Base-by-base conservation (phyloP, 2,797 vertebrate genomes). In the Sarcophilus harrisii region DNA sequence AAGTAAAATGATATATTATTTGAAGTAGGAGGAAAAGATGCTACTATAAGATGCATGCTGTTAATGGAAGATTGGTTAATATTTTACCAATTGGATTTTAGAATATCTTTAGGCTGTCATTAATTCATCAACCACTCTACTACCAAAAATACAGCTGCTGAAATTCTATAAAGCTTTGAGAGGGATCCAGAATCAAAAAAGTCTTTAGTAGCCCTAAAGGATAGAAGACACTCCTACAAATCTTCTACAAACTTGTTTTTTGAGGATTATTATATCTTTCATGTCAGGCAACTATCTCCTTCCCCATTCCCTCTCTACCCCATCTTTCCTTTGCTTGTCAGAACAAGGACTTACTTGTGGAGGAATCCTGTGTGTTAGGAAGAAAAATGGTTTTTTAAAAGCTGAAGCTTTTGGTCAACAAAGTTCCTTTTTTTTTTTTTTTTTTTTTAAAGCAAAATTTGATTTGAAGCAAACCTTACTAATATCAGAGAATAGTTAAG, bases 141-240 rank as follows among this genome's bases (percentile, higher is more conserved):
- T 93, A 66, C 91, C 94, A 96, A 97, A 98, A 95, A 95, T 91
- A 97, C 4, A 93, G 62, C 58, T 91, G 30, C 4, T 30, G 45
- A 0, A 96, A 1, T 54, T n/a, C 5, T 4, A 29, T 87, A 87
- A 87, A 98, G 91, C 55, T 97, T 96, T 92, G 57, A 94, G 11
- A n/a, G 90, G 58, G 52, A 95, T 58, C 97, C 57, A 16, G 93
- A 97, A 97, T 24, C 55, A 57, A 93, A 94, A 52, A 98, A 93
- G 54, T 95, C 90, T 95, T 97, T 94, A 96, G 96, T 96, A 96
- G 95, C 92, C 95, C 97, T 89, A 54, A 87, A 94, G 93, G 0
- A 2, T 38, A 96, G 92, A 94, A 91, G 58, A 13, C 12, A 62
- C 12, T 57, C 6, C 52, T 30, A 58, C 27, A 87, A 94, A 93